Base-by-base conservation (phyloP, 1,140 invertebrate genomes). In the Scaptodrosophila lebanonensis region DNA sequence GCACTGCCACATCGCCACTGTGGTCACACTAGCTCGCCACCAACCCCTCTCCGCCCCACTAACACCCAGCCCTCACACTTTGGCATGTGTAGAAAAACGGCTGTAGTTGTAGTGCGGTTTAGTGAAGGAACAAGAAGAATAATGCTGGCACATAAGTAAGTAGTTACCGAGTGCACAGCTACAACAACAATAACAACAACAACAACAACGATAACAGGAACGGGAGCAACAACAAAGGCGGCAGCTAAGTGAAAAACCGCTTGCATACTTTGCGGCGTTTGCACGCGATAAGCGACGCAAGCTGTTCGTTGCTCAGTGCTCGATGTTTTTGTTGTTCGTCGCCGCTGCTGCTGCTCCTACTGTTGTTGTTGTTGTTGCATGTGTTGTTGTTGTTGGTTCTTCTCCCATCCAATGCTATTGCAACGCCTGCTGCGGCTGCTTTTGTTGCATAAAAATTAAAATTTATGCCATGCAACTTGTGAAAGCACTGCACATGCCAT, bases 371-470 rank as follows among this genome's bases (percentile, higher is more conserved):
- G n/a, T n/a, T n/a, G n/a, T n/a, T n/a, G n/a, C n/a, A n/a, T 11
- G 20, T 38, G 12, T 49, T 52, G 17, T 13, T 38, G 30, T 33
- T 50, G 20, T 16, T 52, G 49, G 33, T 49, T 29, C 30, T 25
- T 12, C 20, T 61, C 64, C 17, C 44, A 72, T 67, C 61, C 63
- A 51, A 13, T 52, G 64, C 53, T 45, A 51, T 36, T 51, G 48
- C 57, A 36, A 33, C 54, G 50, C 54, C 70, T 73, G 44, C 51
- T 67, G 54, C 49, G 57, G 67, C 66, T 18, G 71, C 71, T 76
- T 76, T 76, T 76, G 71, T 71, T 71, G 72, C 67, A 76, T 77
- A 76, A 77, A 76, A 76, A 76, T 76, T 76, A 76, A 76, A 77
- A 76, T 76, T 76, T 76, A 76, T 77, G 72, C 72, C 63, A 67